Base-by-base conservation (phyloP, 2,113 vertebrate genomes). In the Neotoma lepida region DNA sequence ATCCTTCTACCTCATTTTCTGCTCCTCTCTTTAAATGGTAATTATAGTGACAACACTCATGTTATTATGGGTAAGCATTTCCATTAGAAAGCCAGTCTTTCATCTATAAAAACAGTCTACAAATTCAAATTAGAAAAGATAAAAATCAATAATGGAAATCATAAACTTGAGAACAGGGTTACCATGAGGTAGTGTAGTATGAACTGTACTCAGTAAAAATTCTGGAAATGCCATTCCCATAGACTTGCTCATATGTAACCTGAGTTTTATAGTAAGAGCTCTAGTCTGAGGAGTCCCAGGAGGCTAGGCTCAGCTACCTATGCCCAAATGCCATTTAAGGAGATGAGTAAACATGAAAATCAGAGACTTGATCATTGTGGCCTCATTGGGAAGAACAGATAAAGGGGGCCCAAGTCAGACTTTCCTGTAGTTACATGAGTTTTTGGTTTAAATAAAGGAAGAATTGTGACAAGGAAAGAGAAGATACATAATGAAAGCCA, bases 11-110 rank as follows among this genome's bases (percentile, higher is more conserved):
- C 49, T 95, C 3, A 6, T 91, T 97, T 76, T 93, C 96, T 91
- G 46, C 56, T 97, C 74, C 84, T 17, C 74, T 96, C 68, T 93
- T 96, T 56, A 95, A 95, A 81, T 18, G 70, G 88, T 95, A 98
- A 98, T 98, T 97, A 97, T 39, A 93, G 80, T 87, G 86, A 22
- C 71, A 93, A 30, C 94, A 18, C 96, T 96, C 94, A 90, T 80
- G 44, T 9, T 91, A 13, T 88, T 95, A 80, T 0, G 0, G 73
- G 77, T 97, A 96, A 96, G 39, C 89, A 96, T 96, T 97, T 90
- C 94, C 33, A 84, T 97, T 94, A 97, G 15, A 94, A 98, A 98
- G 93, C 15, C 84, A 0, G 1, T 8, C 66, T 94, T 98, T 97
- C 76, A 89, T 26, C 66, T 94, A 68, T 61, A 68, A 96, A 39